Percentiles rank a stretch among this genome's conserved stretches.
Conservation (phyloP, 2,888 invertebrate genomes). For the Slavum lentiscoides region DNA sequence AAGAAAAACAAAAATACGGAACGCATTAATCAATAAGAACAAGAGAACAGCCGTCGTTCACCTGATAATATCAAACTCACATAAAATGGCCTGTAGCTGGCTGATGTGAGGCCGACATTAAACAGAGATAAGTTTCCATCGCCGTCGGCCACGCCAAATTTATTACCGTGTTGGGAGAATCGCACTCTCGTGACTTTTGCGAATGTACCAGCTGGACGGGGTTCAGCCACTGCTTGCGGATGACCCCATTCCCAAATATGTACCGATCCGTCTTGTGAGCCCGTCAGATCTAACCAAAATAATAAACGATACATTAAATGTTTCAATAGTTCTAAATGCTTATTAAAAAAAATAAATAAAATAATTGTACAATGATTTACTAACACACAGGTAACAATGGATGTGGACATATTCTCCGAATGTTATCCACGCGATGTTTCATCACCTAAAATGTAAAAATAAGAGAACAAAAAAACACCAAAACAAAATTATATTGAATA, state of each 20-base stretch:
- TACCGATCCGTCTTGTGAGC: slow-evolving; percentile 94
- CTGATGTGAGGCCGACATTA: slow-evolving; percentile 83
- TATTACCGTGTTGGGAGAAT: slow-evolving; percentile 96
- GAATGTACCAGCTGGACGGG: slow-evolving; percentile 90
- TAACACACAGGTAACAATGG: slow-evolving; percentile 94
- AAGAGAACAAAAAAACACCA: slow-evolving; percentile 58
- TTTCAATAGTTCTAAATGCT: not conserved
- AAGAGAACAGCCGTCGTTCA: not conserved
- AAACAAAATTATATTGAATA: slow-evolving; percentile 57
- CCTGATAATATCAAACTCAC: slow-evolving; percentile 65
- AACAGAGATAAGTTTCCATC: slow-evolving; percentile 96
- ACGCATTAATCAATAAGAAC: not conserved
- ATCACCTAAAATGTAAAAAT: slow-evolving; percentile 70
- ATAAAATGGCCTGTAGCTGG: slow-evolving; percentile 80
- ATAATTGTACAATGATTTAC: slow-evolving; percentile 60
- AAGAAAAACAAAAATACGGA: not conserved
- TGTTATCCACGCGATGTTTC: slow-evolving; percentile 92
- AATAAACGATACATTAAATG: slow-evolving; percentile 3
- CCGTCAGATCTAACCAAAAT: slow-evolving; percentile 75
- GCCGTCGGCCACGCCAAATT: slow-evolving; percentile 96
- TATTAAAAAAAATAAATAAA: not conserved
- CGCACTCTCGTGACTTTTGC: slow-evolving; percentile 94
- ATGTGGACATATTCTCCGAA: slow-evolving; percentile 93
- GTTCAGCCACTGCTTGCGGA: slow-evolving; percentile 83
- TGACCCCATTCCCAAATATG: slow-evolving; percentile 99